These are phyloP conservation scores for Lutraria rhynchaena DNA, from an alignment of 1,140 invertebrate genomes.

Conservation along the genomic window DNA sequence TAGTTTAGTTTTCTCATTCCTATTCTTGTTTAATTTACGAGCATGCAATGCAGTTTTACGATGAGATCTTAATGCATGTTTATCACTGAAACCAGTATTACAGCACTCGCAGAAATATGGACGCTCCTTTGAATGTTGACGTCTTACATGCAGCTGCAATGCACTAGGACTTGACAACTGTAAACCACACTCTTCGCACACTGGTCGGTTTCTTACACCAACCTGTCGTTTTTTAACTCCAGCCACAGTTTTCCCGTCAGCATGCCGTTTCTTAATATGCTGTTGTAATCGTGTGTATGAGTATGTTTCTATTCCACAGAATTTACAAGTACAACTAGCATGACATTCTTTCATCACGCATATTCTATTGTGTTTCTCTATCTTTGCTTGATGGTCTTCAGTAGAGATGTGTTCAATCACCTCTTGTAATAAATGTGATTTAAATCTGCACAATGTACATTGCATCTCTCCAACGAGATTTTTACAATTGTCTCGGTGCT, in stretches of 20 bases:
- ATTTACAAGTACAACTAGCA: conserved; percentile 85
- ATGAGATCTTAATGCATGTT: conserved; percentile 58
- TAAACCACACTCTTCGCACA: conserved; percentile 51
- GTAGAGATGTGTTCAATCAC: conserved; percentile 87
- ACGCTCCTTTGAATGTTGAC: conserved; percentile 62
- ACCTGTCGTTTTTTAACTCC: conserved; percentile 38
- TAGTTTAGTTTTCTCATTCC: too few relatives aligned
- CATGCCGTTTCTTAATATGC: conserved; percentile 87
- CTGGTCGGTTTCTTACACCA: conserved; percentile 41
- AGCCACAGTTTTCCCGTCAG: conserved; percentile 65
- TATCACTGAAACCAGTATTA: conserved; percentile 62
- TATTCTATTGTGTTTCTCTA: conserved; percentile 85
- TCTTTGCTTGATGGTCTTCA: conserved; percentile 56
- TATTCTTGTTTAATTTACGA: neutral
- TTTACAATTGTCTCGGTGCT: conserved; percentile 84
- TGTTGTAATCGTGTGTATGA: conserved; percentile 84
- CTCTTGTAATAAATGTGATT: conserved; percentile 85
- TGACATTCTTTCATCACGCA: conserved; percentile 88
- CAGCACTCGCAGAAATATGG: conserved; percentile 67
- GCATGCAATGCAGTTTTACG: conserved; percentile 47
- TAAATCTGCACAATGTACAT: conserved; percentile 90
- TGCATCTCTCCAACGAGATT: conserved; percentile 86
- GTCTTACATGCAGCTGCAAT: conserved; percentile 65
- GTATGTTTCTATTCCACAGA: conserved; percentile 84
- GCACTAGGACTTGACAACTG: conserved; percentile 59